A percentile compares a stretch with the other conserved stretches of the same genome.
Evolutionary conservation across 2,888 invertebrate genomes (phyloP).

Genomic region (Teleiodes luculella): DNA sequence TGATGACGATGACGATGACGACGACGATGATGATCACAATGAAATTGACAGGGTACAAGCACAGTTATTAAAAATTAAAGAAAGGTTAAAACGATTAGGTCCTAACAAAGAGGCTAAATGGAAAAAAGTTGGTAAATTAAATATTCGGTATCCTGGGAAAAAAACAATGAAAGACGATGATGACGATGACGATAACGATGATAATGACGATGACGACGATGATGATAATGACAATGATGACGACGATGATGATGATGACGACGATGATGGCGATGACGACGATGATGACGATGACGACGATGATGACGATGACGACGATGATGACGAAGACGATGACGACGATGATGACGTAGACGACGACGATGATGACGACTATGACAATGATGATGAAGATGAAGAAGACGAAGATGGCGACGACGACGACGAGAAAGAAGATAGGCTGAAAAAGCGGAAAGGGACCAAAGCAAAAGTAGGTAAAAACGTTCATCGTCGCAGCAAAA

Average conservation of each 20-base stretch:
- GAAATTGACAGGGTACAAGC: slow-evolving; percentile 49
- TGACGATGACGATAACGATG: slow-evolving; percentile 46
- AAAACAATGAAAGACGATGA: slow-evolving; percentile 63
- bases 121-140: slow-evolving; percentile 40
- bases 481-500: slow-evolving; percentile 32
- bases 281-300: slow-evolving; percentile 48
- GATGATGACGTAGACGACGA: slow-evolving; percentile 64
- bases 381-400: slow-evolving; percentile 46
- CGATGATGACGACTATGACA: slow-evolving; percentile 51
- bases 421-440: slow-evolving; percentile 55
- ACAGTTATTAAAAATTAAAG: slow-evolving; percentile 35
- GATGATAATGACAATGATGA: slow-evolving; percentile 44
- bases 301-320: slow-evolving; percentile 61
- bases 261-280: slow-evolving; percentile 54
- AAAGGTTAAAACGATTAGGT: slow-evolving; percentile 32
- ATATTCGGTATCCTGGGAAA: slow-evolving; percentile 36
- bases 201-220: slow-evolving; percentile 59
- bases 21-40: no score
- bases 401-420: slow-evolving; percentile 61
- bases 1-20: no score
- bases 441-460: slow-evolving; percentile 41
- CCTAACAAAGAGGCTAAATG: slow-evolving; percentile 33
- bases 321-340: slow-evolving; percentile 45
- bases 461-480: slow-evolving; percentile 39
- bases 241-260: slow-evolving; percentile 60